A percentile compares a stretch with the other conserved stretches of the same genome.
These are phyloP conservation scores for Argopecten irradians DNA, from an alignment of 1,140 invertebrate species.

Conservation along the genomic window DNA sequence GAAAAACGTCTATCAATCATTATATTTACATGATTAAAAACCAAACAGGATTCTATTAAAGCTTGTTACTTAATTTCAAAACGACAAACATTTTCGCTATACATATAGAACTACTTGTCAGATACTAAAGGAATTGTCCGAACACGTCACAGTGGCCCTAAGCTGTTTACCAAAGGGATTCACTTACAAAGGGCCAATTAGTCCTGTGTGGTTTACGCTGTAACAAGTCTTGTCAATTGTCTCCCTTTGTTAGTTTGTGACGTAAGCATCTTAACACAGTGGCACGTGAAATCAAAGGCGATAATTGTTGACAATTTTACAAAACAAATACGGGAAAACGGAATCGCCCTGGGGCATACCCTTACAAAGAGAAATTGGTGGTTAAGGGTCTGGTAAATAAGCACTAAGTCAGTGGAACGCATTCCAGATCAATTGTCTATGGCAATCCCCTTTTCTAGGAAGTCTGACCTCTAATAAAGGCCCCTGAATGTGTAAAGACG, in stretches of 20 bases:
- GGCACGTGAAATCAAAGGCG: not conserved
- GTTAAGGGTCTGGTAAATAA: not conserved
- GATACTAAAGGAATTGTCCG: no score
- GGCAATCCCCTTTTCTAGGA: no score
- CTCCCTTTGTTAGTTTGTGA: constrained; percentile 9
- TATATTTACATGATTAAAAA: no score
- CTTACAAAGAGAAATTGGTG: not conserved
- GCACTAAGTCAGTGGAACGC: not conserved
- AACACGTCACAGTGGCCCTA: not conserved
- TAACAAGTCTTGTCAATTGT: not conserved
- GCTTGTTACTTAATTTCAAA: no score
- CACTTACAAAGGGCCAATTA: not conserved
- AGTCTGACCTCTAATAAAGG: no score
- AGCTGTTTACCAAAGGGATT: not conserved
- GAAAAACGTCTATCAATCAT: no score
- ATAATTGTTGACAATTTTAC: not conserved
- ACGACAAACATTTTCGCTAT: no score
- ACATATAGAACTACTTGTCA: no score
- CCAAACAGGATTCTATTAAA: no score
- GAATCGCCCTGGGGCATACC: not conserved
- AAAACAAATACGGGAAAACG: not conserved
- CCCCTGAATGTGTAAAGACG: no score
- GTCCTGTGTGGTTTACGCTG: not conserved
- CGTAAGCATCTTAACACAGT: not conserved
- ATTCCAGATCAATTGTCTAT: not conserved